Evolutionary conservation across 2,113 vertebrate genomes (phyloP), one percentile per base, ranked within the genome.

Genomic region (Perca schrenkii): DNA sequence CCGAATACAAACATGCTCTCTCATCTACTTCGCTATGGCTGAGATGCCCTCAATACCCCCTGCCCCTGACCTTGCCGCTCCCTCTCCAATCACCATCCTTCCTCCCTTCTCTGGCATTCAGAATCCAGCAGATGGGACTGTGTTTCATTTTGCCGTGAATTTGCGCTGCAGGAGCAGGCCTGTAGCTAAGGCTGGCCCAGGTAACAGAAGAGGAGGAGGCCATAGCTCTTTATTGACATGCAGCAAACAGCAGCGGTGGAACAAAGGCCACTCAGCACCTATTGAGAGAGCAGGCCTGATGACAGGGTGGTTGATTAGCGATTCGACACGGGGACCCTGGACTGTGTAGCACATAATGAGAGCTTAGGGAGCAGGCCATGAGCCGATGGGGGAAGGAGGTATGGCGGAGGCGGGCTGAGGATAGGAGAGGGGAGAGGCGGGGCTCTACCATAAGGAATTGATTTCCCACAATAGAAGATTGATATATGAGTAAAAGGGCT

Each of bases 281-380:
- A 93, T 91, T 92, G 92, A 93, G 88, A 87, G 84, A 87, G 91
- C 82, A 40, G 83, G 84, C 70, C 89, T 89, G 86, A 91, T 91
- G 93, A 94, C 89, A 82, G 91, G 91, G 87, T 68, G 91, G 92
- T 93, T 94, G 93, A 95, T 95, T 95, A 94, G 94, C 15, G 88
- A 94, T 95, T 95, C 89, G 93, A 92, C 91, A 89, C 86, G 65
- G 93, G 81, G 90, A 94, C 91, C 89, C 86, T 82, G 90, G 91
- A 91, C 90, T 87, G 89, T 94, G 92, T 92, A 92, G 92, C 91
- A 90, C 88, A 94, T 94, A 94, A 94, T 94, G 91, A 94, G 94
- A 91, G 91, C 93, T 91, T 90, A 92, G 93, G 92, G 91, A 92
- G 78, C 68, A 34, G 88, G 83, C 85, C 87, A 80, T 91, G 89